Evolutionary conservation across 1,140 invertebrate genomes (phyloP), one percentile per base, ranked within the genome.

Genomic region (Drosophila parabipectinata): DNA sequence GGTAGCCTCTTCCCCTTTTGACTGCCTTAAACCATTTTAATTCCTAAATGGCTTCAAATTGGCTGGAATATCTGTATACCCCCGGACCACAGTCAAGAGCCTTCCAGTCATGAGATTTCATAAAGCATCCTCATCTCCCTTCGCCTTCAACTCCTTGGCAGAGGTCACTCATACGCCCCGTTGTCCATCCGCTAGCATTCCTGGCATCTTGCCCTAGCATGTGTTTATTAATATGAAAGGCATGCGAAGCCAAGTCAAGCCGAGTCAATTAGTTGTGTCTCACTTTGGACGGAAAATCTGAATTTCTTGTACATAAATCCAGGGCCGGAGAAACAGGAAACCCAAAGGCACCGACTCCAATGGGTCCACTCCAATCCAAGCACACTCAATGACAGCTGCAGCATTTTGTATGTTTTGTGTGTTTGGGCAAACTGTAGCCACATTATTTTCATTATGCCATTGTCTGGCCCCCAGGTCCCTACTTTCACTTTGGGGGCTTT

Each of bases 381-480:
- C 41, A 75, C 78, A 82, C 82, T 85, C 84, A 85, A 87, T 87
- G 82, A 85, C 82, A 87, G 69, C 78, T 87, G 78, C 82, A 85
- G 82, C 41, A 55, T 26, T 37, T 37, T 37, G 34, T 37, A 10
- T 37, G 34, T 37, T n/a, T 10, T 37, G 50, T 47, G 21, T 21
- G 54, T 48, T 30, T 69, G 72, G 51, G 30, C 77, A 85, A 77
- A 81, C 68, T 81, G 77, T 87, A 72, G 75, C 82, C 82, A 85
- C 82, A 85, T 68, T 85, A 81, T 85, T 85, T 85, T 85, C 82
- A 82, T 85, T 82, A 85, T 68, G 77, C 51, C 69, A 56, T 80
- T 79, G 79, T 74, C 71, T 80, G 59, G 41, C 60, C 64, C 67
- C 68, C 75, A 52, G 61, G 53, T 50, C 60, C 72, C 58, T 61